Base-by-base conservation (phyloP, 2,797 vertebrate species). In the Podarcis lilfordi region DNA sequence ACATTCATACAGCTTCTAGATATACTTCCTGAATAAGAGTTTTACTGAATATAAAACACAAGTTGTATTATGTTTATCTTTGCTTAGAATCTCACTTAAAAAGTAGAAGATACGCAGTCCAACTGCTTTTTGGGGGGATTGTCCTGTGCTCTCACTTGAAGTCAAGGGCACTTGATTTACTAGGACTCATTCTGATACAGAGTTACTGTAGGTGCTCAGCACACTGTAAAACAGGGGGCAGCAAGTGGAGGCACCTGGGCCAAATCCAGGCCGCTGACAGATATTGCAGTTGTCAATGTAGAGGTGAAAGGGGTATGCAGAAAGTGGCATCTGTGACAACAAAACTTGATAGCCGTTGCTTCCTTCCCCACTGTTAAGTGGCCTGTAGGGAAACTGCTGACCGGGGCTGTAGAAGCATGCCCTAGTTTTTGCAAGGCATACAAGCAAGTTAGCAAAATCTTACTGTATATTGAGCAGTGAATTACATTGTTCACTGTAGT, bases 1-100 rank as follows among this genome's bases (percentile, higher is more conserved):
- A 91, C 80, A 27, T 0, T 27, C 66, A 32, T 85, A 0, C 25
- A 86, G 83, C 84, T 93, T 83, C 23, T 85, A 66, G 87, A 23
- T 10, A 23, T 10, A 11, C 66, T 32, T 13, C 23, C 77, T 80
- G 80, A 55, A 72, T 45, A 84, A 74, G 45, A 64, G 80, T 3
- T 89, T 75, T 0, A 50, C 77, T 86, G 37, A 40, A 71, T 88
- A 81, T 81, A 74, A 78, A 80, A 40, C 23, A 55, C 80, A 91
- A 37, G 77, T 78, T 89, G 27, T 0, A 82, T 2, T n/a, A 89
- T 91, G 45, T 82, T 82, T 43, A 76, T 0, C 0, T 37, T 79
- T 87, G 68, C 40, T 89, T 45, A 88, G 59, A 88, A 69, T 21
- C 15, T 29, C 80, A 68, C 15, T 79, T 86, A 32, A 64, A 69